A percentile compares a stretch with the other conserved stretches of the same genome.
Conservation (phyloP, 2,113 vertebrate species). For the Hipposideros armiger region DNA sequence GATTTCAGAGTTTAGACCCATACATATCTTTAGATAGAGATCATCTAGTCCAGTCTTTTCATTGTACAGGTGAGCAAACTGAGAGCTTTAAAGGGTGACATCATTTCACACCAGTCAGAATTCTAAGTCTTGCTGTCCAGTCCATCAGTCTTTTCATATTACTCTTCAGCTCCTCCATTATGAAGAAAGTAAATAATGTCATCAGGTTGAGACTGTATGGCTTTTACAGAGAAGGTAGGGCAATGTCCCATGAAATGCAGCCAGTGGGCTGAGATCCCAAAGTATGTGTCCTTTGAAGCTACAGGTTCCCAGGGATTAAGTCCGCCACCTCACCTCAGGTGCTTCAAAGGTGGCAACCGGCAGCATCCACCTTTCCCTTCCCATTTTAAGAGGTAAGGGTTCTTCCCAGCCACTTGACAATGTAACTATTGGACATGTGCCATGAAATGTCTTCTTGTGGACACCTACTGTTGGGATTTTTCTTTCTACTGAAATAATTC, state of each 20-base stretch:
- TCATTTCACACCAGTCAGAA: not conserved
- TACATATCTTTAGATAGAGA: not conserved
- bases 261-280: constrained; percentile 53
- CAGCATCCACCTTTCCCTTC: not conserved
- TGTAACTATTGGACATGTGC: constrained; percentile 6
- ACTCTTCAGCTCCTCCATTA: not conserved
- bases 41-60: not conserved
- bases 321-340: not conserved
- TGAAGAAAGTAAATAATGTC: constrained; percentile 50
- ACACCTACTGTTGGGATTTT: constrained; percentile 29
- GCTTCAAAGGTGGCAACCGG: constrained; percentile 1
- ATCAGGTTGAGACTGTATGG: not conserved
- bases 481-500: constrained; percentile 33
- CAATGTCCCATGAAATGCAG: constrained; percentile 47
- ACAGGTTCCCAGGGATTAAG: constrained; percentile 40
- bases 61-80: not conserved
- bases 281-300: constrained; percentile 64
- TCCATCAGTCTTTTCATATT: not conserved
- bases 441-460: constrained; percentile 41
- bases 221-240: constrained; percentile 51
- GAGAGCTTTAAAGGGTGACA: not conserved
- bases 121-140: not conserved
- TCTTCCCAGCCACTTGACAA: constrained; percentile 5
- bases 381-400: not conserved
- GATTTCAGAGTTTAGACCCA: constrained; percentile 14